Evolutionary conservation across 2,888 invertebrate genomes (phyloP), one percentile per base, ranked within the genome.

Genomic region (Enchytraeus crypticus): DNA sequence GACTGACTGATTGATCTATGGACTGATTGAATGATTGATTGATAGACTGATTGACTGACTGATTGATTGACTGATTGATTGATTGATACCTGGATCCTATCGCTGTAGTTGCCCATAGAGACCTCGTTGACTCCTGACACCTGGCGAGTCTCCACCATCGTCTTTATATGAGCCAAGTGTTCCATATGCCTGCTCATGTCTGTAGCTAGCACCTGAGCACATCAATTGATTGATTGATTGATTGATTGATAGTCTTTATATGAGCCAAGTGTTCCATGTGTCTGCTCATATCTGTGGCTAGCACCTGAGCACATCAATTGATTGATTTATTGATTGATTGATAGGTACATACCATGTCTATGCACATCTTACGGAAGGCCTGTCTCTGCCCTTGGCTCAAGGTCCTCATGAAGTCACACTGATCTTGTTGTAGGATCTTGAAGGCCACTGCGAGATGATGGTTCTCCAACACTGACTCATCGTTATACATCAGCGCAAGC

Each of bases 131-230:
- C 93, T 29, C 84, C 91, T 75, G 85, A 84, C 47, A 92, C 96
- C 81, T 97, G 98, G 53, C 66, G 66, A 45, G 96, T 95, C 82
- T 96, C 96, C 53, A 96, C 95, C 95, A 96, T 96, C 38, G 96
- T 96, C 82, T 96, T 96, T 65, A 96, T 84, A 81, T 96, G 95
- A 65, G 95, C 96, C 70, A 96, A 83, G 67, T 96, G 85, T 76
- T 89, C 91, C 95, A 96, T 96, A 81, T 97, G 96, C 81, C 96
- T 96, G 53, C 92, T 92, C 96, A 96, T 97, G 81, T 96, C 96
- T 57, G 96, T 97, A 70, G 95, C 95, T 71, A 96, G 85, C 70
- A 96, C 95, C 92, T 68, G 63, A 8, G 18, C 23, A 38, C 32
- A n/a, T n/a, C n/a, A n/a, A n/a, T n/a, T n/a, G n/a, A n/a, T n/a